Evolutionary conservation across 1,140 invertebrate species (phyloP).

Genomic region (Luehdorfia chinensis): DNA sequence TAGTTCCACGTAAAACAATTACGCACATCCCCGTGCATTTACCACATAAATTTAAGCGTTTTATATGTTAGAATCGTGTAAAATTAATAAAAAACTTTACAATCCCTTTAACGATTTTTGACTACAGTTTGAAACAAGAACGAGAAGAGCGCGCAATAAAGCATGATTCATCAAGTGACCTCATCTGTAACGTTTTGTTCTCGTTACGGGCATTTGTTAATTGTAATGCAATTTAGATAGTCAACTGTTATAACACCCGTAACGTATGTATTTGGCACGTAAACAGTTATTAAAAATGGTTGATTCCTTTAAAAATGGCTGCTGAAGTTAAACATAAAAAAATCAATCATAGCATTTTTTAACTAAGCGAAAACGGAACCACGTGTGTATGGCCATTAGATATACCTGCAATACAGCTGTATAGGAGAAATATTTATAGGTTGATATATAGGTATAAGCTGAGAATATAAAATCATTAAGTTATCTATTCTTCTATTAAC

Average conservation of each 20-base stretch:
- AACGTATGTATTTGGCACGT: constrained; percentile 12
- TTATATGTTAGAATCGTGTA: constrained; percentile 6
- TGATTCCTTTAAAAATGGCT: too few species aligned
- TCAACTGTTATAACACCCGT: constrained; percentile 13
- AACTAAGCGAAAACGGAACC: too few species aligned
- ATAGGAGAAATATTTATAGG: too few species aligned
- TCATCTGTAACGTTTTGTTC: constrained; percentile 5
- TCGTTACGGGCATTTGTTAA: constrained; percentile 10
- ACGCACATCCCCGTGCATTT: not conserved
- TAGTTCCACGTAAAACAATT: constrained; percentile 1
- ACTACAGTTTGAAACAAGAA: constrained; percentile 4
- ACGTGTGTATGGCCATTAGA: too few species aligned
- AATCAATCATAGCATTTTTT: too few species aligned
- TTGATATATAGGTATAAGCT: too few species aligned
- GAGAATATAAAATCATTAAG: too few species aligned
- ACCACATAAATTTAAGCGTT: constrained; percentile 1
- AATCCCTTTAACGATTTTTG: constrained; percentile 9
- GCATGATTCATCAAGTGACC: constrained; percentile 13
- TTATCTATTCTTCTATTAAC: too few species aligned
- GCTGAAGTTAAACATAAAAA: too few species aligned
- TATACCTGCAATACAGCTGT: too few species aligned
- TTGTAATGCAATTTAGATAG: constrained; percentile 12
- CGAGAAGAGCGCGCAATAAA: not conserved
- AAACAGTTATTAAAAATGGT: constrained; percentile 4
- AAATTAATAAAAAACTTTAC: constrained; percentile 2